These are phyloP conservation scores for Menura novaehollandiae DNA, from an alignment of 2,113 vertebrate genomes.

Conservation along the genomic window DNA sequence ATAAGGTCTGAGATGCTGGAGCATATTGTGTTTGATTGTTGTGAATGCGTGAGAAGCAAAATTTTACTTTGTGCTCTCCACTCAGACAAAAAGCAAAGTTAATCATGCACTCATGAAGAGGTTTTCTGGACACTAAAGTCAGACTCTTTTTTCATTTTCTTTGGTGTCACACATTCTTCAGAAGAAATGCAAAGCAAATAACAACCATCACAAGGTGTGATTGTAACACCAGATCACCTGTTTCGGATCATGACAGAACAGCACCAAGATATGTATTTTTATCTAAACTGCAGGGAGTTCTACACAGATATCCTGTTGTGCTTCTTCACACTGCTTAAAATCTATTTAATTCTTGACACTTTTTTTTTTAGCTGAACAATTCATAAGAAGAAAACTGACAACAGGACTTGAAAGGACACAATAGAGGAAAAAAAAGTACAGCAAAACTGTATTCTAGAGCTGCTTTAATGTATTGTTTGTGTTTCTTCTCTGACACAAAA, in stretches of 20 bases:
- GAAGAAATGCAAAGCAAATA: background rate
- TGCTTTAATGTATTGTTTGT: background rate
- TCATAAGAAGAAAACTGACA: background rate
- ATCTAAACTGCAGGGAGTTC: background rate
- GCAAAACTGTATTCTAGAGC: background rate
- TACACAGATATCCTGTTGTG: background rate
- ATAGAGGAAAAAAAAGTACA: background rate
- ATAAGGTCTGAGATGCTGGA: background rate
- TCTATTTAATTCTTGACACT: background rate
- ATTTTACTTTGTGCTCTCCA: background rate
- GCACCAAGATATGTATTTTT: background rate
- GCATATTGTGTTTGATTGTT: fast-evolving
- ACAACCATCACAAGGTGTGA: background rate
- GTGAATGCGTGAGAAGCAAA: background rate
- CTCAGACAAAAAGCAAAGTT: background rate
- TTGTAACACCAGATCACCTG: background rate
- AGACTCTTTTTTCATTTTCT: background rate
- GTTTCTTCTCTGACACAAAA: background rate
- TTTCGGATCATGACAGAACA: background rate
- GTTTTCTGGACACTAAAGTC: background rate
- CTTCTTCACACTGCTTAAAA: background rate
- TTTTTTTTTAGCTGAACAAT: background rate
- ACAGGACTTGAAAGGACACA: background rate
- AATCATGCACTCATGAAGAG: background rate
- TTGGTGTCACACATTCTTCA: background rate